Evolutionary conservation across 2,113 vertebrate genomes (phyloP).

Genomic region (Albula glossodonta): DNA sequence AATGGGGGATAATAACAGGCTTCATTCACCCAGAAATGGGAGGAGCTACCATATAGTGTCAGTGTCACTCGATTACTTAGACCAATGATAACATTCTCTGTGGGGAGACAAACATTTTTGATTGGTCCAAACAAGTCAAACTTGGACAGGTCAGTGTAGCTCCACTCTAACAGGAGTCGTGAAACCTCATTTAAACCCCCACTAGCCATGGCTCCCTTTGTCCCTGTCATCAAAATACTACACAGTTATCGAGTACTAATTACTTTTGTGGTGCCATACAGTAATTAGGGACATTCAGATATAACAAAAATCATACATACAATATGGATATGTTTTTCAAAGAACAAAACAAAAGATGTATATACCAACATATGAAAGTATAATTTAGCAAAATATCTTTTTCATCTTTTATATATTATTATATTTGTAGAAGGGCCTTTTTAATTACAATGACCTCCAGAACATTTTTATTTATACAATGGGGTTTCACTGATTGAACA

Average conservation of each 20-base stretch:
- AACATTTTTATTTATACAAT: constrained; percentile 50
- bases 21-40: no score
- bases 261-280: not conserved
- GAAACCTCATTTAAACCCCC: no score
- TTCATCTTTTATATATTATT: constrained; percentile 67
- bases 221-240: not conserved
- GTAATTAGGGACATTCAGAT: constrained; percentile 50
- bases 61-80: no score
- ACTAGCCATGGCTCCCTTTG: not conserved
- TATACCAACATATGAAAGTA: constrained; percentile 66
- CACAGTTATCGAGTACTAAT: not conserved
- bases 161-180: no score
- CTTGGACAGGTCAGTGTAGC: no score
- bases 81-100: no score
- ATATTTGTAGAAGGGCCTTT: constrained; percentile 67
- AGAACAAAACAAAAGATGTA: constrained; percentile 47
- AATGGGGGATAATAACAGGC: no score
- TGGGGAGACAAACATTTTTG: no score
- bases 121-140: no score
- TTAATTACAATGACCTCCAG: constrained; percentile 47
- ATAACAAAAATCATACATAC: constrained; percentile 55
- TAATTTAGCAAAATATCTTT: constrained; percentile 76
- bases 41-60: no score
- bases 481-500: constrained; percentile 66
- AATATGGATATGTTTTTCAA: constrained; percentile 41